Base-by-base conservation (phyloP, 2,888 invertebrate genomes). In the Rosalia funebris region DNA sequence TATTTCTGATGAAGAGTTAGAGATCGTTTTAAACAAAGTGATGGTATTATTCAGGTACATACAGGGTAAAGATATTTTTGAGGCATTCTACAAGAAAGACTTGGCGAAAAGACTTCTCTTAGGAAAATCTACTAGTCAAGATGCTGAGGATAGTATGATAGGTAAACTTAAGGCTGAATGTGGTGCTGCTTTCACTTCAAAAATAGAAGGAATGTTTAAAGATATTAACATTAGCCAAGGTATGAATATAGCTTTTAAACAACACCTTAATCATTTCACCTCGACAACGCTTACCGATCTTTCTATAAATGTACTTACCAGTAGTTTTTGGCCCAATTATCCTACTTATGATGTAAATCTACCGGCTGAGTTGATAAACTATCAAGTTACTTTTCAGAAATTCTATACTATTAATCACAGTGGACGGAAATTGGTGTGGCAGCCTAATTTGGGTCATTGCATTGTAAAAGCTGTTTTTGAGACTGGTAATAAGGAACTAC, bases 131-230 rank as follows among this genome's bases (percentile, higher is more conserved):
- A 97, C 98, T 0, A 97, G 96, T 0, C 96, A 97, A 1, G 99
- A 99, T 83, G 97, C 98, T 0, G 99, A 99, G 83, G 98, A 98
- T 79, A 95, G 95, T 11, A 98, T 99, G 97, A 84, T 99, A 17
- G 93, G 95, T 12, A 99, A 98, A 82, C 84, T 99, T 68, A 98
- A 98, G 78, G 95, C 96, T 79, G 98, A 99, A 84, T 99, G 99
- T 79, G 99, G 99, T 0, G 95, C 95, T 32, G 96, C 93, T 1
- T 99, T 98, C 81, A 99, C 98, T 0, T 93, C 95, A 65, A 98
- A 98, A 81, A 84, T 99, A 10, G 98, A 99, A 81, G 98, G 98
- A 70, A 99, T 99, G 98, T 98, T 99, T 80, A 97, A 97, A 78
- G 99, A 99, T 75, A 98, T 99, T 92, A 97, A 98, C 79, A 84